Conservation (phyloP, 2,113 vertebrate species). For the Callocephalon fimbriatum region DNA sequence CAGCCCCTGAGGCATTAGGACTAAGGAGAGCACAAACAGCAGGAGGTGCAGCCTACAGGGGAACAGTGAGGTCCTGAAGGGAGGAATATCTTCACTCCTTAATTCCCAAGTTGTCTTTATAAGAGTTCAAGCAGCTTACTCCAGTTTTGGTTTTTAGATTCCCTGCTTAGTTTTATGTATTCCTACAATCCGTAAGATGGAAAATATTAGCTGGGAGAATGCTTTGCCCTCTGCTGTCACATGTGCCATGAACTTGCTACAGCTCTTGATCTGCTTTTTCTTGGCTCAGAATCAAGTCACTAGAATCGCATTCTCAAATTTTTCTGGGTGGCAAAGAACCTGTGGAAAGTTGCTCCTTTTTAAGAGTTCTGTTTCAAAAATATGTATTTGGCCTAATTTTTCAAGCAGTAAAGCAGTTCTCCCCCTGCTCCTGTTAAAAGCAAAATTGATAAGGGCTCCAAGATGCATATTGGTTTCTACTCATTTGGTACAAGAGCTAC, state of each 20-base stretch:
- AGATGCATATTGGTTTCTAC: background rate
- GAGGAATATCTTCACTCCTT: background rate
- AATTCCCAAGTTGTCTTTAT: background rate
- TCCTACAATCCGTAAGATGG: constrained; percentile 31
- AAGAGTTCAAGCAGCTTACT: background rate
- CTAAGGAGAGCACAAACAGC: background rate
- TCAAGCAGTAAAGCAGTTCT: background rate
- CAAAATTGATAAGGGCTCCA: background rate
- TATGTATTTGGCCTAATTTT: background rate
- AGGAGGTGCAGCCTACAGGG: background rate
- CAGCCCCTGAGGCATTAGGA: fast-evolving
- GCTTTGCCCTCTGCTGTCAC: background rate
- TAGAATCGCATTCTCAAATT: background rate
- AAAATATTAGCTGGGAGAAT: constrained; percentile 13
- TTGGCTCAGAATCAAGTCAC: background rate
- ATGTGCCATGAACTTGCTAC: background rate
- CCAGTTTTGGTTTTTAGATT: background rate
- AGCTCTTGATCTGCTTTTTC: constrained; percentile 7
- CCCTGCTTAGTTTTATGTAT: background rate
- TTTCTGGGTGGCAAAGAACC: constrained; percentile 31
- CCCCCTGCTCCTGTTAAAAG: background rate
- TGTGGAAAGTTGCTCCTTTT: background rate
- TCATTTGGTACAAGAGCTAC: background rate
- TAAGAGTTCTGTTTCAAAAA: background rate
- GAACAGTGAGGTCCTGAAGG: background rate